Percentiles rank a stretch among this genome's conserved stretches.
Evolutionary conservation across 2,888 invertebrate genomes (phyloP).

Genomic region (Tetranychus piercei): DNA sequence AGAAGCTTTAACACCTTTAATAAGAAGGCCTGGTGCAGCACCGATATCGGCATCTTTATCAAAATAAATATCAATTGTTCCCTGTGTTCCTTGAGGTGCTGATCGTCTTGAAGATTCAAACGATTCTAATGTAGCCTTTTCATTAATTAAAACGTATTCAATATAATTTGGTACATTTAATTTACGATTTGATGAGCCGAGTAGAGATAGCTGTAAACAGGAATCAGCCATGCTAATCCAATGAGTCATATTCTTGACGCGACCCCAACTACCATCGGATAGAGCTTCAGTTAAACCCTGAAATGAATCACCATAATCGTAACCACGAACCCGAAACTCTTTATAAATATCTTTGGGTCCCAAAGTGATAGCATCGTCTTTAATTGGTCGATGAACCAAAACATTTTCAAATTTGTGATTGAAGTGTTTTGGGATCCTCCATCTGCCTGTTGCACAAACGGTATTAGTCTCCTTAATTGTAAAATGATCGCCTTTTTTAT

Average conservation of each 20-base stretch:
- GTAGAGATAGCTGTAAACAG: conserved; percentile 55
- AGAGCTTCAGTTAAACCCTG: conserved; percentile 58
- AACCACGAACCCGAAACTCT: conserved; percentile 63
- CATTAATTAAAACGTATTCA: conserved; percentile 19
- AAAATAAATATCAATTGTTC: conserved; percentile 12
- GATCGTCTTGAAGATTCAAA: conserved; percentile 18
- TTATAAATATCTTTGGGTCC: conserved; percentile 52
- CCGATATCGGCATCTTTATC: conserved; percentile 34
- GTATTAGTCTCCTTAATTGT: conserved; percentile 33
- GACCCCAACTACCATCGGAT: conserved; percentile 52
- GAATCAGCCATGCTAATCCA: conserved; percentile 92
- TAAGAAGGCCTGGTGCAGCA: conserved; percentile 62
- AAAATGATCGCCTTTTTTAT: conserved; percentile 33
- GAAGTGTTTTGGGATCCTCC: conserved; percentile 22
- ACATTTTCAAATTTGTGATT: conserved; percentile 4
- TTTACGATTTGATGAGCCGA: conserved; percentile 26
- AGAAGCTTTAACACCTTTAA: conserved; percentile 73
- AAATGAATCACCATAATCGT: conserved; percentile 63
- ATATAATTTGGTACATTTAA: conserved; percentile 34
- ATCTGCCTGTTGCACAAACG: conserved; percentile 31
- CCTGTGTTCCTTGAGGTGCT: neutral
- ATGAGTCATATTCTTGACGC: conserved; percentile 63
- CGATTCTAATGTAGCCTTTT: conserved; percentile 10
- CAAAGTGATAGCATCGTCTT: conserved; percentile 26
- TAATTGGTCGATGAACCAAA: neutral